phyloP scores from a whole-genome alignment of 1,140 invertebrate genomes.

The Drosophila auraria region DNA sequence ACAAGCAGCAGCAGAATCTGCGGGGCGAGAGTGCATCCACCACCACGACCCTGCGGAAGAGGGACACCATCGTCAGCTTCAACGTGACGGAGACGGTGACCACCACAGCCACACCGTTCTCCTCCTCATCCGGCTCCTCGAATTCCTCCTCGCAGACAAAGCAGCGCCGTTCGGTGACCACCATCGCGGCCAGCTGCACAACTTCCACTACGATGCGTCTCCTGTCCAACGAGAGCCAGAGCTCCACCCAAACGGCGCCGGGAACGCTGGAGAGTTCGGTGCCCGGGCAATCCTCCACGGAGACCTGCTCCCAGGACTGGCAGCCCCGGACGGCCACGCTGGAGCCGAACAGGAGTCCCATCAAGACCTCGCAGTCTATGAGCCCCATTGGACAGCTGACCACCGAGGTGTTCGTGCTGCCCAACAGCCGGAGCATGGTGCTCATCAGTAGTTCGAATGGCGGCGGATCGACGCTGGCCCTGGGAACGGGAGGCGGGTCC shows the following conservation, averaged over 20 bases:
- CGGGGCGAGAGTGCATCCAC: conserved; percentile 51
- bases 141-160: conserved; percentile 20
- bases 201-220: conserved; percentile 60
- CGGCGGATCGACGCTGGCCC: neutral
- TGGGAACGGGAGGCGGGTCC: conserved; percentile 6
- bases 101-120: conserved; percentile 45
- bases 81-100: conserved; percentile 70
- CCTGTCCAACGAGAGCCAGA: conserved; percentile 70
- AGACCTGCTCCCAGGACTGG: conserved; percentile 57
- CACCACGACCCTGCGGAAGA: conserved; percentile 52
- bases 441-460: conserved; percentile 62
- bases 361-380: conserved; percentile 81
- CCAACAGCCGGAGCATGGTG: conserved; percentile 83
- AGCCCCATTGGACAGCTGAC: conserved; percentile 76
- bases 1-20: conserved; percentile 81
- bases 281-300: conserved; percentile 32
- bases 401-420: conserved; percentile 72
- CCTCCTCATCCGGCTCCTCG: conserved; percentile 23
- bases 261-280: conserved; percentile 56
- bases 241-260: conserved; percentile 66
- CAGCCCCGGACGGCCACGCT: conserved; percentile 49
- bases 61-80: conserved; percentile 71
- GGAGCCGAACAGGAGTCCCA: conserved; percentile 75
- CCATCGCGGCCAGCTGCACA: conserved; percentile 41
- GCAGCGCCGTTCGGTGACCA: conserved; percentile 30